Base-by-base conservation (phyloP, 2,888 invertebrate genomes). In the Caenorhabditis uteleia region DNA sequence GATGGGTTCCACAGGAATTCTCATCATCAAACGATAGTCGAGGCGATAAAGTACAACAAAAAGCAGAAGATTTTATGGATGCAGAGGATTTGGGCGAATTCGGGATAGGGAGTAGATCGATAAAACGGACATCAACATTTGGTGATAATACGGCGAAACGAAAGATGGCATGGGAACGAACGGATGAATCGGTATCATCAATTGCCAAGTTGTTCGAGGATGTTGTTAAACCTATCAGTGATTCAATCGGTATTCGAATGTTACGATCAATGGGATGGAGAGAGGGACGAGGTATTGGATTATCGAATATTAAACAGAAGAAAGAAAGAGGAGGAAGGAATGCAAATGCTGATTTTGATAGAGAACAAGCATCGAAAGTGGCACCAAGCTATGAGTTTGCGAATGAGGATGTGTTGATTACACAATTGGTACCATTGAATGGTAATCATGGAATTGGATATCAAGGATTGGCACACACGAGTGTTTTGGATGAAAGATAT, bases 41-140 rank as follows among this genome's bases (percentile, higher is more conserved):
- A 76, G 88, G 88, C 0, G 84, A 82, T 10, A 77, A 85, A 8
- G 72, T 68, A 29, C 79, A 87, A 34, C 91, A 91, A 83, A 88
- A 87, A 69, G 91, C 94, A 0, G 91, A 93, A 84, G 95, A 97
- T 86, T 98, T 91, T 82, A 98, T 98, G 98, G 98, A 98, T 84
- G 92, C 92, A 12, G 98, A 64, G 87, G 97, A 98, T 84, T 88
- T 92, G 23, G 89, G 92, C 2, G 92, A 93, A 83, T 92, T 91
- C 86, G 98, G 97, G 18, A 94, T 98, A 75, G 95, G 97, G 0
- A 95, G 95, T 0, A 89, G 90, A 68, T 88, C 89, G 1, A 87
- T 97, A 61, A 88, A 90, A 78, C 90, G 93, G 0, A 90, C 90
- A 1, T 88, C 88, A 14, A 90, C 92, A 72, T 97, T 91, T 84